phyloP scores from a whole-genome alignment of 2,888 invertebrate genomes.

The Cryptophagus acutangulus region DNA sequence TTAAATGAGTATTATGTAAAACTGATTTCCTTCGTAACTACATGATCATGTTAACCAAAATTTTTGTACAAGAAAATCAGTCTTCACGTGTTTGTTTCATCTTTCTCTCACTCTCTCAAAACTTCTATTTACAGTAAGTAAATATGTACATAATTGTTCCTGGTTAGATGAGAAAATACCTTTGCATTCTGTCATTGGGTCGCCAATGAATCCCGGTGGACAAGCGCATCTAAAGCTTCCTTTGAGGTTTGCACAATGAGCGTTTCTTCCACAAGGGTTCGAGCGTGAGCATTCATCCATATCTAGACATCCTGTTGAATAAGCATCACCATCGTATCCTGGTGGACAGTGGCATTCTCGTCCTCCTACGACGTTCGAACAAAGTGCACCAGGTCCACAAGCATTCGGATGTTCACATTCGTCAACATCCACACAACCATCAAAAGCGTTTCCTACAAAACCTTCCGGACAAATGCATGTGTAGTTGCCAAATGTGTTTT shows the following conservation, averaged over 20 bases:
- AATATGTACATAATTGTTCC: conserved; percentile 25
- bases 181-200: conserved; percentile 69
- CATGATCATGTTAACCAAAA: conserved; percentile 8
- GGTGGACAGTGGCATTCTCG: conserved; percentile 80
- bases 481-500: conserved; percentile 81
- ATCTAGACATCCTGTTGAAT: conserved; percentile 65
- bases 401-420: conserved; percentile 69
- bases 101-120: conserved; percentile 16
- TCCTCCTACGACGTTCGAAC: conserved; percentile 74
- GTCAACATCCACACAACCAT: conserved; percentile 75
- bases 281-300: conserved; percentile 69
- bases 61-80: conserved; percentile 47
- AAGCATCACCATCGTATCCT: conserved; percentile 74
- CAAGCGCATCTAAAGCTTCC: conserved; percentile 78
- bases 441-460: conserved; percentile 77
- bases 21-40: no score
- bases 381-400: conserved; percentile 76
- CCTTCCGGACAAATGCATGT: conserved; percentile 80
- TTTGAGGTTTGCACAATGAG: conserved; percentile 72
- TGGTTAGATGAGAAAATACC: conserved; percentile 52
- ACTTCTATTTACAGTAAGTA: conserved; percentile 23
- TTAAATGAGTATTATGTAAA: no score
- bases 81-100: conserved; percentile 44
- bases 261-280: conserved; percentile 66
- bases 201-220: conserved; percentile 76